Evolutionary conservation across 2,888 invertebrate species (phyloP).

Genomic region (Thecophora atra): DNA sequence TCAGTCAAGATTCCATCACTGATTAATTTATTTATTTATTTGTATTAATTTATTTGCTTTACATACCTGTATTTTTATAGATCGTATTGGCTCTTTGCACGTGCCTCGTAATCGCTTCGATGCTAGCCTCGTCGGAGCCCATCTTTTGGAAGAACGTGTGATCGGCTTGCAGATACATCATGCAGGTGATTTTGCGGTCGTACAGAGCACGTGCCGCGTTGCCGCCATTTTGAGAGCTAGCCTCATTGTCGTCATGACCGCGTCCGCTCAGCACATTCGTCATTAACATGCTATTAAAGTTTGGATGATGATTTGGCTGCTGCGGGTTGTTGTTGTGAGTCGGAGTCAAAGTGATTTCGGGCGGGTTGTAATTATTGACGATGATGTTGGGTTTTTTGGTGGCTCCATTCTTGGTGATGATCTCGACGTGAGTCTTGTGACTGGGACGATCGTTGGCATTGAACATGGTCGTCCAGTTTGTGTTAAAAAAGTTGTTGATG

Average conservation of each 20-base stretch:
- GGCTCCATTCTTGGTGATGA: conserved; percentile 74
- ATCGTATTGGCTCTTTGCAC: conserved; percentile 93
- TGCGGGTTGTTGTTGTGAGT: conserved; percentile 60
- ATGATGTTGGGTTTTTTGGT: conserved; percentile 73
- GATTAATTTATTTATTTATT: conserved; percentile 10
- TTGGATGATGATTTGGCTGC: conserved; percentile 61
- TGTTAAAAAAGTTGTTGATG: conserved; percentile 59
- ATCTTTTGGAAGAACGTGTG: conserved; percentile 96
- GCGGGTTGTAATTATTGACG: conserved; percentile 69
- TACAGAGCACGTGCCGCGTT: conserved; percentile 62
- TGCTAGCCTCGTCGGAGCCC: conserved; percentile 92
- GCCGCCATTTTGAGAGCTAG: conserved; percentile 8
- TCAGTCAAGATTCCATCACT: background rate
- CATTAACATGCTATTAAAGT: conserved; percentile 62
- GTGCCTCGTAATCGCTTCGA: conserved; percentile 93
- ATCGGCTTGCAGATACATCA: conserved; percentile 94
- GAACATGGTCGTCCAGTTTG: conserved; percentile 59
- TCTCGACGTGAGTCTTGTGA: conserved; percentile 75
- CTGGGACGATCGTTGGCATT: conserved; percentile 67
- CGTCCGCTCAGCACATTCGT: conserved; percentile 59
- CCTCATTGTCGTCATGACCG: conserved; percentile 44
- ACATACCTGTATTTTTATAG: conserved; percentile 81
- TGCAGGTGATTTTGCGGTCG: conserved; percentile 91
- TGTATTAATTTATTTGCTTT: conserved; percentile 11
- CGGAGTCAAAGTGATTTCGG: conserved; percentile 62